Base-by-base conservation (phyloP, 1,140 invertebrate species). In the Drosophila oshimai region DNA sequence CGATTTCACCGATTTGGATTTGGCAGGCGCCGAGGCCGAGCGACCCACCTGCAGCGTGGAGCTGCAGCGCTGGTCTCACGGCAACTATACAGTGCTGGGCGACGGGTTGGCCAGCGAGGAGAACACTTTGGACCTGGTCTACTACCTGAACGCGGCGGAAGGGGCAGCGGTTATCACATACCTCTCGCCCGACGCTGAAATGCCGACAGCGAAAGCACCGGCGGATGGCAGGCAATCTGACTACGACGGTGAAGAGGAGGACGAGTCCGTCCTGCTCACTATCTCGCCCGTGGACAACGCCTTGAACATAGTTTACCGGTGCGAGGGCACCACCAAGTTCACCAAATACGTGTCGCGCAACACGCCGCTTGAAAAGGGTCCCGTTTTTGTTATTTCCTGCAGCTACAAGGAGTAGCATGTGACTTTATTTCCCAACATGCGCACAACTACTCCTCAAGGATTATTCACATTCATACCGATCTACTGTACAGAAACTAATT, bases 221-320 rank as follows among this genome's bases (percentile, higher is more conserved):
- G 1, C 20, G 17, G 22, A 22, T 13, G 26, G 7, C 36, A 37
- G 20, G 6, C 24, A 22, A 6, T 15, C 36, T 12, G 60, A 55
- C 1, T 46, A 20, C 1, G 54, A 73, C 20, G 41, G 37, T 12
- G 68, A 70, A 1, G 62, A 51, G 3, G 81, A 87, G 13, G 77
- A 78, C 5, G 81, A 90, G 28, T 70, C 75, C 9, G 80, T 74
- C 24, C 46, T 91, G 13, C 47, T 94, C 12, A 93, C 92, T 2
- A 89, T 94, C 62, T 92, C 91, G 65, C 91, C 93, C 2, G 89
- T 92, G 28, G 92, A 94, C 86, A 95, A 95, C 91, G 92, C 93
- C 46, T 89, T 95, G 5, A 94, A 93, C 81, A 91, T 95, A n/a
- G 93, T 95, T 18, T 95, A 94, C 88, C 94, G 93, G 58, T 92